Base-by-base conservation (phyloP, 2,797 vertebrate genomes). In the Columba guinea region DNA sequence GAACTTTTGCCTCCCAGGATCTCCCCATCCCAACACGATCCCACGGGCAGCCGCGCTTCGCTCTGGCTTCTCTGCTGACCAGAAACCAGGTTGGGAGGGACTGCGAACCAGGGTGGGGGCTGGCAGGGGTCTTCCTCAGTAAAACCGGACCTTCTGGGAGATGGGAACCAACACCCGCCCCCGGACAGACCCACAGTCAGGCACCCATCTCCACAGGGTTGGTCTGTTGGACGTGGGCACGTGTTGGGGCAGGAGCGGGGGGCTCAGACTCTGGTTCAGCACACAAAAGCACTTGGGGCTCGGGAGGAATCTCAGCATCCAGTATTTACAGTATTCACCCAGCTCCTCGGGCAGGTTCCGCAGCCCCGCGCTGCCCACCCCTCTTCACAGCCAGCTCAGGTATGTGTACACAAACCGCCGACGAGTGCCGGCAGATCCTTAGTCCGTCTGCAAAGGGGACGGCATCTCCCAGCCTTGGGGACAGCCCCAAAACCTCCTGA, bases 1-100 rank as follows among this genome's bases (percentile, higher is more conserved):
- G 89, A 96, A 92, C 92, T 93, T 95, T 93, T 93, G 96, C 95
- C 96, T 92, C 81, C 1, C 1, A 79, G 67, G 26, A 90, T 79
- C 76, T 65, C 69, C 92, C 60, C 59, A 69, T 7, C 55, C 78
- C 3, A 1, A 23, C 1, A 0, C 5, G 5, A 67, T 39, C 73
- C 60, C 34, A 1, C 0, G 5, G 81, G 62, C 68, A 62, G 41
- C 41, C 2, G 1, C 1, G 5, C 41, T 79, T 49, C 0, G 0
- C 35, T 46, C 68, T 0, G 0, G 18, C 1, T 0, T 13, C 75
- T 53, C 73, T 22, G 58, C 15, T 55, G 85, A 52, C 27, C 63
- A 32, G 10, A 26, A 27, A 10, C 22, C 70, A 35, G 44, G 7
- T 22, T 7, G 34, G 64, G 30, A 70, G 30, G 56, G 68, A 26